Conservation (phyloP, 2,797 vertebrate species). For the Scyliorhinus canicula region DNA sequence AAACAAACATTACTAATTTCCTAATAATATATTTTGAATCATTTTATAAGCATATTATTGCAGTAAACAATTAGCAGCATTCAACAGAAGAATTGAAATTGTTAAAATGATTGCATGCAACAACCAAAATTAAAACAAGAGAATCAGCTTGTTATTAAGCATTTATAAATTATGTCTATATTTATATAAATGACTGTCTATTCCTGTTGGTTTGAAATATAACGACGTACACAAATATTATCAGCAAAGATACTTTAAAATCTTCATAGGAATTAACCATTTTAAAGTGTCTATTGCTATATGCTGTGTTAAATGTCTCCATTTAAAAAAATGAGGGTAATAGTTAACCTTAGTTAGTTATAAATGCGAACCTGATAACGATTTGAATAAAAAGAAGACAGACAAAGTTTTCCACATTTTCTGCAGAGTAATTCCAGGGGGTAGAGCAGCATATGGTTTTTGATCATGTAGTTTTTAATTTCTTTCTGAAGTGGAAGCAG, state of each 20-base stretch:
- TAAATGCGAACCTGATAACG: slow-evolving; percentile 22
- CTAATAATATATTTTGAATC: background rate
- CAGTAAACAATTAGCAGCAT: background rate
- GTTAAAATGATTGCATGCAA: background rate
- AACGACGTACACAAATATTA: background rate
- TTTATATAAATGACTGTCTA: background rate
- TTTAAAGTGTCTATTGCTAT: background rate
- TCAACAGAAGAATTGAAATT: background rate
- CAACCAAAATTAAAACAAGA: background rate
- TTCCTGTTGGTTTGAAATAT: background rate
- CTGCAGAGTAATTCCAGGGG: background rate
- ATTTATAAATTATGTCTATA: background rate
- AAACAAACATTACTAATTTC: background rate
- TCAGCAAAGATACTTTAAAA: background rate
- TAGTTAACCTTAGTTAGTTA: background rate
- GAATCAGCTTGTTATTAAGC: background rate
- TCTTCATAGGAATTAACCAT: background rate
- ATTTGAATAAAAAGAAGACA: slow-evolving; percentile 19
- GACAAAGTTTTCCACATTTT: background rate
- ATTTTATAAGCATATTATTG: background rate
- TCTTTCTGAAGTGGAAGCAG: background rate
- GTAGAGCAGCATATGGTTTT: no score
- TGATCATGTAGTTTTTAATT: background rate
- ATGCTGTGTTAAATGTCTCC: background rate
- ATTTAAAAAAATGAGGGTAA: background rate